Evolutionary conservation across 1,140 invertebrate genomes (phyloP).

Genomic region (Calycopis cecrops): DNA sequence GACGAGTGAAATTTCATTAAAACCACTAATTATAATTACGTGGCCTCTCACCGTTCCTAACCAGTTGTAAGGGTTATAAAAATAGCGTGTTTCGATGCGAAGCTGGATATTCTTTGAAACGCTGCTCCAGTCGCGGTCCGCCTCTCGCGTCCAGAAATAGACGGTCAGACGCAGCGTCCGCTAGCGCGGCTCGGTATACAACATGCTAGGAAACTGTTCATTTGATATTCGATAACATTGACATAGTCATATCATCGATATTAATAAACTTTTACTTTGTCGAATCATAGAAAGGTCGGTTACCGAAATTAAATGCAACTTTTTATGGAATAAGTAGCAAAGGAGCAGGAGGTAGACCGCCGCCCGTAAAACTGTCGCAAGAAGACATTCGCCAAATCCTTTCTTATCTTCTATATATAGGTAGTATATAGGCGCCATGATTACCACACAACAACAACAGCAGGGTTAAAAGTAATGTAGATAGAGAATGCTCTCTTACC

Average conservation of each 20-base stretch:
- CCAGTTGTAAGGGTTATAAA: slow-evolving; percentile 11
- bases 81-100: slow-evolving; percentile 20
- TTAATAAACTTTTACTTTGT: too few relatives aligned
- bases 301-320: too few relatives aligned
- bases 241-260: neutral
- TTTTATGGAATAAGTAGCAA: too few relatives aligned
- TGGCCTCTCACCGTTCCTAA: neutral
- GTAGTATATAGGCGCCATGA: too few relatives aligned
- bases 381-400: too few relatives aligned
- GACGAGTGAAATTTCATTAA: neutral
- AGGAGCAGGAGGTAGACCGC: too few relatives aligned
- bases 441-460: too few relatives aligned
- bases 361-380: too few relatives aligned
- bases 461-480: slow-evolving; percentile 18
- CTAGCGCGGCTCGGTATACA: neutral
- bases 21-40: slow-evolving; percentile 5
- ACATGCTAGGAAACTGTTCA: neutral
- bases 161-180: slow-evolving; percentile 17
- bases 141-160: slow-evolving; percentile 22
- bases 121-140: slow-evolving; percentile 16
- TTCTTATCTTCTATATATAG: too few relatives aligned
- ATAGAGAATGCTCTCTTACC: too few relatives aligned
- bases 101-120: slow-evolving; percentile 23
- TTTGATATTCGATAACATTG: slow-evolving; percentile 4
- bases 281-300: too few relatives aligned